A percentile compares a stretch with the other conserved stretches of the same genome.
Evolutionary conservation across 92 coral and sea anemone species (phyloP).

Genomic region (Palythoa grandis): DNA sequence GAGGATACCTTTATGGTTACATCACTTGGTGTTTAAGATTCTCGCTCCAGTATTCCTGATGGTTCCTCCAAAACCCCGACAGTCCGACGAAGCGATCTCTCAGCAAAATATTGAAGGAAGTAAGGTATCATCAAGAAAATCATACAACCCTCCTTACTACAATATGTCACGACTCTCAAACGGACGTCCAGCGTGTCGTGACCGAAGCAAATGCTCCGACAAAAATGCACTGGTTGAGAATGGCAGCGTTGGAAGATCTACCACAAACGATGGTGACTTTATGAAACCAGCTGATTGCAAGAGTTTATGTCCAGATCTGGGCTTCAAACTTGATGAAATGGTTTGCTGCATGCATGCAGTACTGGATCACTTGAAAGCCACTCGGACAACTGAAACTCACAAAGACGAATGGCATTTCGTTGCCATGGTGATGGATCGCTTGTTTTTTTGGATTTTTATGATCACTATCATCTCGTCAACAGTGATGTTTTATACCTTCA

Average conservation of each 20-base stretch:
- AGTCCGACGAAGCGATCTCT: constrained; percentile 57
- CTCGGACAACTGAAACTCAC: constrained; percentile 74
- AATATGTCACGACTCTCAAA: constrained; percentile 57
- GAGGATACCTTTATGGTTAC: constrained; percentile 87
- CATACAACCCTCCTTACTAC: constrained; percentile 57
- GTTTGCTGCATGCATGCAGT: constrained; percentile 76
- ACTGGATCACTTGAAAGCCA: constrained; percentile 86
- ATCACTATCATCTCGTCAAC: constrained; percentile 83
- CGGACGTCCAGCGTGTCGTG: constrained; percentile 31
- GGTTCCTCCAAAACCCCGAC: constrained; percentile 73
- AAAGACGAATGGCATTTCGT: constrained; percentile 96
- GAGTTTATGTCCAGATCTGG: constrained; percentile 56
- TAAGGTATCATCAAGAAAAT: constrained; percentile 13
- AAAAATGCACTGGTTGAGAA: constrained; percentile 41
- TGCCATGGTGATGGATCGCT: constrained; percentile 90
- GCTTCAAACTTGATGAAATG: constrained; percentile 81
- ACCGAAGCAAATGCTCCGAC: constrained; percentile 32
- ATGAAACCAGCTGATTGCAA: constrained; percentile 54
- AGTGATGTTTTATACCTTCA: constrained; percentile 84
- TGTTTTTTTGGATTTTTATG: constrained; percentile 86
- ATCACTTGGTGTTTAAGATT: constrained; percentile 81
- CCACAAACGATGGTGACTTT: constrained; percentile 39
- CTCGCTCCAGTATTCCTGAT: constrained; percentile 89
- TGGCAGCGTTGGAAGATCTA: background rate
- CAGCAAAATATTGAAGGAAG: constrained; percentile 54